Evolutionary conservation across 64 coral and sea anemone species (phyloP).

Genomic region (Montipora efflorescens): DNA sequence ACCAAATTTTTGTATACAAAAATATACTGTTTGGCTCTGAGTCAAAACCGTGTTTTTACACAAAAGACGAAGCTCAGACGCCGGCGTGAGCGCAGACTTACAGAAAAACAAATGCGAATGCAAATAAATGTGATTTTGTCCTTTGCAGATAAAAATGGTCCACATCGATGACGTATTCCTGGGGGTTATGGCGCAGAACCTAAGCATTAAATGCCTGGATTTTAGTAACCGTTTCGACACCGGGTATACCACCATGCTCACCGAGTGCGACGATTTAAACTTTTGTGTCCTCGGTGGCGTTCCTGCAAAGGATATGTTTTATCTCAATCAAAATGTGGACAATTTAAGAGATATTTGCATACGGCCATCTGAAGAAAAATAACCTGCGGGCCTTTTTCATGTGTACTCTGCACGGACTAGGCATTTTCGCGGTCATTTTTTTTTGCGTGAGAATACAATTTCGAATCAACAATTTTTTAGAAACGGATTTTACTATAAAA

Average conservation of each 20-base stretch:
- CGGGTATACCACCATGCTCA: slow-evolving; percentile 88
- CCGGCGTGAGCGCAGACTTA: too few relatives aligned
- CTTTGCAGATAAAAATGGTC: slow-evolving; percentile 61
- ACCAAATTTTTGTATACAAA: too few relatives aligned
- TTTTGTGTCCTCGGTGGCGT: slow-evolving; percentile 84
- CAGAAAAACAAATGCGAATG: too few relatives aligned
- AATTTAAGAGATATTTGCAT: slow-evolving; percentile 80
- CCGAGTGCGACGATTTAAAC: slow-evolving; percentile 80
- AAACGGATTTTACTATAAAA: too few relatives aligned
- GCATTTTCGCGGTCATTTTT: too few relatives aligned
- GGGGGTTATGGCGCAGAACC: slow-evolving; percentile 68
- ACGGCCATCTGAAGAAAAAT: background rate
- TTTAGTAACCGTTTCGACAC: slow-evolving; percentile 75
- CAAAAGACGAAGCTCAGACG: too few relatives aligned
- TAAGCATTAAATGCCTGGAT: slow-evolving; percentile 29
- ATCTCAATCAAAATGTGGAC: slow-evolving; percentile 71
- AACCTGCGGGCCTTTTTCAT: background rate
- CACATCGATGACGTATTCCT: slow-evolving; percentile 86
- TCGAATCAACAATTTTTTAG: too few relatives aligned
- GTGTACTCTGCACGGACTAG: background rate
- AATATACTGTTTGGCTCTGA: too few relatives aligned
- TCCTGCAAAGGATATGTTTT: slow-evolving; percentile 85
- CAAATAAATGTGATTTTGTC: background rate
- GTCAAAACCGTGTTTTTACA: too few relatives aligned
- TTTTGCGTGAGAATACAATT: too few relatives aligned